A percentile compares a stretch with the other conserved stretches of the same genome.
Evolutionary conservation across 2,888 invertebrate species (phyloP).

Genomic region (Endotricha flammealis): DNA sequence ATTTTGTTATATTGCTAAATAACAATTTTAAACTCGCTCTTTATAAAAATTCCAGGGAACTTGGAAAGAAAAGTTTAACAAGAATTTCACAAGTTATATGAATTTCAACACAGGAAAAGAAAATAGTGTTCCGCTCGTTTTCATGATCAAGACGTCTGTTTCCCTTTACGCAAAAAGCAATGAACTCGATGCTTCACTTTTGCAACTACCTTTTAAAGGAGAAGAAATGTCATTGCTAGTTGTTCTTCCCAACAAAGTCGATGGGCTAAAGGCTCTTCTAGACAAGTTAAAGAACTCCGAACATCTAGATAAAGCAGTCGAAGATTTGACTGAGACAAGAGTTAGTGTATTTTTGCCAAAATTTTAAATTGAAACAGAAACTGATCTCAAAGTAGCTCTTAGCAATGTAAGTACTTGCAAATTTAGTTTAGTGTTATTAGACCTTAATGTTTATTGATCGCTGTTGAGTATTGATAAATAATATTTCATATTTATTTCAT

Average conservation of each 20-base stretch:
- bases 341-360: slow-evolving; percentile 84
- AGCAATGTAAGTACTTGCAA: slow-evolving; percentile 68
- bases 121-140: slow-evolving; percentile 79
- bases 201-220: slow-evolving; percentile 86
- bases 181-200: slow-evolving; percentile 40
- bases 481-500: no score
- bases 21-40: no score
- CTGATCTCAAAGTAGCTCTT: slow-evolving; percentile 79
- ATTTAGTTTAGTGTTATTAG: no score
- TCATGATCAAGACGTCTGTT: slow-evolving; percentile 79
- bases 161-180: slow-evolving; percentile 52
- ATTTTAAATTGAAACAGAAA: slow-evolving; percentile 88
- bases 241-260: slow-evolving; percentile 82
- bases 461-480: no score
- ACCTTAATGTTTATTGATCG: no score
- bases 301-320: slow-evolving; percentile 53
- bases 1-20: no score
- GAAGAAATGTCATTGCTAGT: slow-evolving; percentile 83
- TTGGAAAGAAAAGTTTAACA: slow-evolving; percentile 83
- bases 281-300: slow-evolving; percentile 72
- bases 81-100: slow-evolving; percentile 65
- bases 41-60: no score
- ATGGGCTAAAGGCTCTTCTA: slow-evolving; percentile 81
- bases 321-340: slow-evolving; percentile 56
- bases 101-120: slow-evolving; percentile 81